Evolutionary conservation across 1,140 invertebrate species (phyloP).

Genomic region (Tachypleus tridentatus): DNA sequence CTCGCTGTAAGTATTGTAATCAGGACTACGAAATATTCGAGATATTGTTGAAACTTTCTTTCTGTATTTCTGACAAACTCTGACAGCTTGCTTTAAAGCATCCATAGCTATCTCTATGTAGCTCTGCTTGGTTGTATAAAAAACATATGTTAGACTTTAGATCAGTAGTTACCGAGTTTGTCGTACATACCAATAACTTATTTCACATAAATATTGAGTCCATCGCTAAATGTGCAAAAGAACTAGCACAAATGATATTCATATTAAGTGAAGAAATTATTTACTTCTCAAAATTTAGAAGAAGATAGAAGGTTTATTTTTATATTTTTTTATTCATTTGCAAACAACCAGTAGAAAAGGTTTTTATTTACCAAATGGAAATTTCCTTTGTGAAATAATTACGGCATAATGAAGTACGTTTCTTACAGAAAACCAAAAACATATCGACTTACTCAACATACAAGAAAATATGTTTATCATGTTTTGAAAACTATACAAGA

Average conservation of each 20-base stretch:
- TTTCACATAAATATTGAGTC: no score
- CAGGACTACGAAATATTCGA: slow-evolving; percentile 62
- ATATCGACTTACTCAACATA: slow-evolving; percentile 14
- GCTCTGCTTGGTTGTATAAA: slow-evolving; percentile 34
- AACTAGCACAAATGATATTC: not conserved
- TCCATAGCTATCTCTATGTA: slow-evolving; percentile 58
- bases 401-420: not conserved
- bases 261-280: slow-evolving; percentile 2
- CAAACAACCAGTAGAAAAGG: no score
- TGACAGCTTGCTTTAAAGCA: slow-evolving; percentile 56
- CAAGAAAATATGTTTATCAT: slow-evolving; percentile 9
- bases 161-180: no score
- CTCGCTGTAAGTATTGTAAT: slow-evolving; percentile 61
- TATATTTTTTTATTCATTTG: not conserved
- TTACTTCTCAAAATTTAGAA: slow-evolving; percentile 1
- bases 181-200: no score
- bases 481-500: slow-evolving; percentile 8
- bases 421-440: not conserved
- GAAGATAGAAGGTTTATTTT: not conserved
- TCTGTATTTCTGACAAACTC: slow-evolving; percentile 59
- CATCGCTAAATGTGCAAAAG: slow-evolving; percentile 14
- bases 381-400: not conserved
- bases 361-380: not conserved
- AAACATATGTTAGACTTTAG: no score
- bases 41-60: slow-evolving; percentile 53